phyloP scores from a whole-genome alignment of 2,888 invertebrate genomes.

The Timema podura region DNA sequence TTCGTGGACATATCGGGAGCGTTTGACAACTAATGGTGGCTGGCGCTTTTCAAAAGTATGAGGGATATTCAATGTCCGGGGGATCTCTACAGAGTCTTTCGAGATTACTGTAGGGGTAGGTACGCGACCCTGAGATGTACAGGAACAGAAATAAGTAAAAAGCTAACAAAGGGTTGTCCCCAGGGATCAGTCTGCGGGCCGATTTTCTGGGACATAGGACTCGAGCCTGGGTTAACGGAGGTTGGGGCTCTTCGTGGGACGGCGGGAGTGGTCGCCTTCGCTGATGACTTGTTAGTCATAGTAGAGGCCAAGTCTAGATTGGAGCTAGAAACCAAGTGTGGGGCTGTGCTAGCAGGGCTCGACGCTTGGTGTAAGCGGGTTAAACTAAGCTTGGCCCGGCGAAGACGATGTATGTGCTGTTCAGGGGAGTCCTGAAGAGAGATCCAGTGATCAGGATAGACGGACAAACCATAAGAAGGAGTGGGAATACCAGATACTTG shows the following conservation, averaged over 20 bases:
- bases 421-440: background rate
- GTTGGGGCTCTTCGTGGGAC: background rate
- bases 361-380: no score
- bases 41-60: background rate
- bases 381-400: background rate
- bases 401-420: background rate
- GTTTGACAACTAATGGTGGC: slow-evolving; percentile 2
- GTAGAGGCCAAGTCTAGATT: background rate
- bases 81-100: no score
- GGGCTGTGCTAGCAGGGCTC: background rate
- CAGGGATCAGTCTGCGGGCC: background rate
- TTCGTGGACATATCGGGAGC: slow-evolving; percentile 2
- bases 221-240: background rate
- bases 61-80: background rate
- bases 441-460: background rate
- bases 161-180: background rate
- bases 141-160: background rate
- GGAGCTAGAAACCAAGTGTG: background rate
- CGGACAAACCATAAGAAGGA: background rate
- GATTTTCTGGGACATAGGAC: background rate
- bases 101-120: background rate
- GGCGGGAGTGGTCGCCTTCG: background rate
- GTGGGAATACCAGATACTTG: background rate
- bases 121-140: no score
- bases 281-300: background rate